A percentile compares a stretch with the other conserved stretches of the same genome.
phyloP scores from a whole-genome alignment of 1,140 invertebrate species.

The Tyrophagus putrescentiae region DNA sequence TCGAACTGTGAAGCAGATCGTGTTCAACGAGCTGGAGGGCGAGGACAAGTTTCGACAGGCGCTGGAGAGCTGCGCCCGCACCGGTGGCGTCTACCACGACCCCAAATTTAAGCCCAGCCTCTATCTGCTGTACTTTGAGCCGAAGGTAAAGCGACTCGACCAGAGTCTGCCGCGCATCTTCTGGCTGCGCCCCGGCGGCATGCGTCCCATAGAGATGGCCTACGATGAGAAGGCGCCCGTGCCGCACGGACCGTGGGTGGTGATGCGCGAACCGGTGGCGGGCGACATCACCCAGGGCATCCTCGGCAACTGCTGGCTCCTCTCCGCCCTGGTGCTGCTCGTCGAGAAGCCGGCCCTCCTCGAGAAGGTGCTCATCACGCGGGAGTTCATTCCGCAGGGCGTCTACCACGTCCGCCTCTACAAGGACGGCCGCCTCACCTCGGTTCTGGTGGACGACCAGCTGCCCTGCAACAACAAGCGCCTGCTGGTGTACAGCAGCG shows the following conservation, averaged over 20 bases:
- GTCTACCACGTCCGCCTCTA: conserved; percentile 82
- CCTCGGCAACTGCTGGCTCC: conserved; percentile 92
- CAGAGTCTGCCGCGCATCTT: too few species aligned
- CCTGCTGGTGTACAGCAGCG: conserved; percentile 82
- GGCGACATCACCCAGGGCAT: conserved; percentile 92
- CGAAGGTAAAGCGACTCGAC: background rate
- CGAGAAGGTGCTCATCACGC: conserved; percentile 73
- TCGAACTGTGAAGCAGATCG: conserved; percentile 2
- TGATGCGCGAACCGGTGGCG: conserved; percentile 69
- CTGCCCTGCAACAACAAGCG: conserved; percentile 83
- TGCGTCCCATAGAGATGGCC: background rate
- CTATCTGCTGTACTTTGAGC: background rate
- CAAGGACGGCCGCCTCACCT: conserved; percentile 91
- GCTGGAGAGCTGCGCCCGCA: background rate
- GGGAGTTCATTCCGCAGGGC: conserved; percentile 69
- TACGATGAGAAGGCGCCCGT: background rate
- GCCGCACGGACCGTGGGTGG: background rate
- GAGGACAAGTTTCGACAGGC: background rate
- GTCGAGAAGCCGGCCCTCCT: conserved; percentile 87
- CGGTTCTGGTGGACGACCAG: conserved; percentile 86
- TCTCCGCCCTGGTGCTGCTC: conserved; percentile 84
- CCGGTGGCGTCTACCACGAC: background rate
- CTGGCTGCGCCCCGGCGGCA: conserved; percentile 32
- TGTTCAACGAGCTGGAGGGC: conserved; percentile 33
- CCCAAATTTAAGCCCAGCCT: background rate